Conservation (phyloP, 2,113 vertebrate species). For the Psophia crepitans region DNA sequence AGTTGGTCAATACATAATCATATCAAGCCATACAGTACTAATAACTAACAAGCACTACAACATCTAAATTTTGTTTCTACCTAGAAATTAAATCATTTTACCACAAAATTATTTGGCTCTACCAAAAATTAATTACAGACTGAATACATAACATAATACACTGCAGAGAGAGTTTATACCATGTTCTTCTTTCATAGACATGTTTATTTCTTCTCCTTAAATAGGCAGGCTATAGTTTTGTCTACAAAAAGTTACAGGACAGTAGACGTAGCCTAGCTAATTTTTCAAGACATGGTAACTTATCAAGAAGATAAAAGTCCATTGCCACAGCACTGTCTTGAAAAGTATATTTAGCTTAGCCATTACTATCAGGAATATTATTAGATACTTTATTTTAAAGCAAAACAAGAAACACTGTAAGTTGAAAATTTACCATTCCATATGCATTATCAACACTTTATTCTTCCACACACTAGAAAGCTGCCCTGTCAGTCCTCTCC, state of each 20-base stretch:
- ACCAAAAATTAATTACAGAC: neutral
- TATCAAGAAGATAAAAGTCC: neutral
- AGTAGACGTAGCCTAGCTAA: fast-evolving
- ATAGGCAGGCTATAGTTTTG: fast-evolving
- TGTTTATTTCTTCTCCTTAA: neutral
- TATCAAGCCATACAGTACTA: fast-evolving
- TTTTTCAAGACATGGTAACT: neutral
- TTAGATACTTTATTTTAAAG: fast-evolving
- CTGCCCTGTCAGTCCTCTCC: fast-evolving
- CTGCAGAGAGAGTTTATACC: neutral
- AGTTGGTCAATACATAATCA: neutral
- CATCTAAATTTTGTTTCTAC: neutral
- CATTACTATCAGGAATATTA: fast-evolving
- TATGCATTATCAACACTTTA: fast-evolving
- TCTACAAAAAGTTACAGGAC: neutral
- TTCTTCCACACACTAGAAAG: fast-evolving
- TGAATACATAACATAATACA: fast-evolving
- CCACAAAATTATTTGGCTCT: neutral
- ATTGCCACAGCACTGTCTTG: fast-evolving
- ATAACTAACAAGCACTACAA: neutral
- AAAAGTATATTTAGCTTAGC: neutral
- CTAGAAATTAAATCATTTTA: neutral
- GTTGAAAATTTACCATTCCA: fast-evolving
- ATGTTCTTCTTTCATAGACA: neutral
- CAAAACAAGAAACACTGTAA: fast-evolving